Evolutionary conservation across 2,113 vertebrate genomes (phyloP), one percentile per base, ranked within the genome.

Genomic region (Vanacampus margaritifer): DNA sequence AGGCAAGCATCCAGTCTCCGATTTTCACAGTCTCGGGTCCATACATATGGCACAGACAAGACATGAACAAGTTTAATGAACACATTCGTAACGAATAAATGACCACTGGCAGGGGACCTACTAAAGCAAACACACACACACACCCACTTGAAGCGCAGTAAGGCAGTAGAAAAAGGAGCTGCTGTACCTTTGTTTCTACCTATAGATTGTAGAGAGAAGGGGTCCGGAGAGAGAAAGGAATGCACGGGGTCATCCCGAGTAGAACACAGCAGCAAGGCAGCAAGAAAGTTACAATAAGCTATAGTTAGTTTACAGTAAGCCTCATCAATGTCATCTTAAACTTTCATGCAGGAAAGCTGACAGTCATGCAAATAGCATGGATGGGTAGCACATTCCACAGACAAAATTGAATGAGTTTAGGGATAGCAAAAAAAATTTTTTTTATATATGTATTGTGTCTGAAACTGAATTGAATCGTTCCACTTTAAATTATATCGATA

Each of bases 141-240:
- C 32, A 71, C 21, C 53, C 32, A 71, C 64, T 62, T 12, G 39
- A 60, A 81, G 62, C 36, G 19, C 48, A 68, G 48, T 53, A 26
- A 67, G 69, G 23, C 45, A 64, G 48, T 54, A 37, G 59, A 71
- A 69, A 70, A 82, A 67, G 39, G 48, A 56, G 76, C 51, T 79
- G 65, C 73, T 93, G 91, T 96, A 98, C 95, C 95, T 98, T 95
- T 98, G 92, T 91, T 94, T 95, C 94, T 95, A 94, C 94, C 95
- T 97, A 95, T 79, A 94, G 90, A 88, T 79, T 80, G 92, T 79
- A 92, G 59, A 92, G 72, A 87, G 84, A 84, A 78, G 68, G 79
- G 76, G 82, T 86, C 87, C 89, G 43, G 19, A 58, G 80, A 76
- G 84, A 68, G 75, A 74, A 84, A 61, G 81, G 64, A 75, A 63